Percentiles rank a stretch among this genome's conserved stretches.
Evolutionary conservation across 2,888 invertebrate species (phyloP).

Genomic region (Tetropium fuscum): DNA sequence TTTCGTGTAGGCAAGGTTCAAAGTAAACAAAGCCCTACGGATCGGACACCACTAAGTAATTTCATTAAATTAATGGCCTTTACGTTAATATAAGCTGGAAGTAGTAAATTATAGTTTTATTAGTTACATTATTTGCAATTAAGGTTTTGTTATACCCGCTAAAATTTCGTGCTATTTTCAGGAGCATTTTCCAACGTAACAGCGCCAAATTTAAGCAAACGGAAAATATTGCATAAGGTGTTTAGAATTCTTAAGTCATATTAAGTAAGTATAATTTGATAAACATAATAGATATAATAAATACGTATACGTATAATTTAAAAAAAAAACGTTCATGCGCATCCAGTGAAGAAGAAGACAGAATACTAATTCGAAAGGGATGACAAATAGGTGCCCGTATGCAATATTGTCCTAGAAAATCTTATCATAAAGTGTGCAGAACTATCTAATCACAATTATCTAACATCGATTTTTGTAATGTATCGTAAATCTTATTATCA

Average conservation of each 20-base stretch:
- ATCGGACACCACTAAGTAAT: constrained; percentile 12
- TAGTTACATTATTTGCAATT: constrained; percentile 16
- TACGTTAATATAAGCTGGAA: constrained; percentile 21
- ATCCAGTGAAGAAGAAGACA: too few relatives aligned
- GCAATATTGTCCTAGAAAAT: not conserved
- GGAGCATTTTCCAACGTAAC: not conserved
- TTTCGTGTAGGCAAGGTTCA: too few relatives aligned
- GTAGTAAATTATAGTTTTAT: constrained; percentile 17
- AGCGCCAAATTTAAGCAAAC: constrained; percentile 10
- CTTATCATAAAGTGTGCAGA: constrained; percentile 22
- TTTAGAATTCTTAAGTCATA: too few relatives aligned
- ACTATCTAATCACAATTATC: constrained; percentile 14
- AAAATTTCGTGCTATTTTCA: constrained; percentile 16
- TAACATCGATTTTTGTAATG: constrained; percentile 18
- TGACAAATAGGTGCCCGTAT: too few relatives aligned
- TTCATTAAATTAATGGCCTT: constrained; percentile 19
- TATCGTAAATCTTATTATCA: constrained; percentile 45
- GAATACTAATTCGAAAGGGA: too few relatives aligned
- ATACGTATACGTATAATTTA: constrained; percentile 18
- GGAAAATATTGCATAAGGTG: not conserved
- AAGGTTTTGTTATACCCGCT: not conserved
- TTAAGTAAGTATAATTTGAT: too few relatives aligned
- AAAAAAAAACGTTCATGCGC: too few relatives aligned
- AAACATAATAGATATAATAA: too few relatives aligned
- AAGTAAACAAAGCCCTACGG: too few relatives aligned